phyloP scores from a whole-genome alignment of 2,888 invertebrate genomes.

The Clusia tigrina region DNA sequence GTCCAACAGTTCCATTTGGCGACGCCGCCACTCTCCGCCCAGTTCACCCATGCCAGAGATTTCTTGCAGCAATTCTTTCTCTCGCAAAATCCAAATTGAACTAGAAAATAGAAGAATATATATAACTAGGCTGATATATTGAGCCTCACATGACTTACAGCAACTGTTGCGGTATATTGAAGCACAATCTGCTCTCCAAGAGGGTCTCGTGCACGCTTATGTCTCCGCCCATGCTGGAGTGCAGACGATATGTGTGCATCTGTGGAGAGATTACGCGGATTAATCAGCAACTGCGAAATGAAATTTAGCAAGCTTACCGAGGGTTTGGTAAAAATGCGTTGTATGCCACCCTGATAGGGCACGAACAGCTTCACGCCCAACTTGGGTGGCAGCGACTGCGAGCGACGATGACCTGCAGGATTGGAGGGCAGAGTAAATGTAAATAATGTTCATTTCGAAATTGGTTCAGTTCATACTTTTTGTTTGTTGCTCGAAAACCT shows the following conservation, averaged over 20 bases:
- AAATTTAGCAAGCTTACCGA: slow-evolving; percentile 37
- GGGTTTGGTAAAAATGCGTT: slow-evolving; percentile 80
- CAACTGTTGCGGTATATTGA: slow-evolving; percentile 84
- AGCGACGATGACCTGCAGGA: slow-evolving; percentile 71
- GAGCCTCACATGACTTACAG: slow-evolving; percentile 71
- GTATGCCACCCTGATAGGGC: slow-evolving; percentile 77
- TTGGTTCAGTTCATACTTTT: slow-evolving; percentile 22
- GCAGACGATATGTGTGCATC: slow-evolving; percentile 82
- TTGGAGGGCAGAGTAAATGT: neutral
- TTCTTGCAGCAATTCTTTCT: slow-evolving; percentile 87
- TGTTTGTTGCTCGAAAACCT: slow-evolving; percentile 54
- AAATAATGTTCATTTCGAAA: neutral
- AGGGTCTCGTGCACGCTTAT: slow-evolving; percentile 93
- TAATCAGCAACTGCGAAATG: slow-evolving; percentile 9
- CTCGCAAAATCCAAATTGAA: slow-evolving; percentile 89
- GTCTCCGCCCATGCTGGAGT: slow-evolving; percentile 90
- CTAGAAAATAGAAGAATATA: slow-evolving; percentile 65
- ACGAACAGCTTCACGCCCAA: slow-evolving; percentile 82
- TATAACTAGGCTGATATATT: neutral
- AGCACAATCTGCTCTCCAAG: slow-evolving; percentile 88
- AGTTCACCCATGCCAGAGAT: slow-evolving; percentile 89
- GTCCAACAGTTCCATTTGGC: slow-evolving; percentile 82
- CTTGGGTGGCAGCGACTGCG: slow-evolving; percentile 85
- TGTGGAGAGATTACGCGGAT: slow-evolving; percentile 43
- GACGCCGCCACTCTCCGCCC: slow-evolving; percentile 82